These are phyloP conservation scores for Chiloscyllium plagiosum DNA, from an alignment of 2,113 vertebrate genomes.

Conservation along the genomic window DNA sequence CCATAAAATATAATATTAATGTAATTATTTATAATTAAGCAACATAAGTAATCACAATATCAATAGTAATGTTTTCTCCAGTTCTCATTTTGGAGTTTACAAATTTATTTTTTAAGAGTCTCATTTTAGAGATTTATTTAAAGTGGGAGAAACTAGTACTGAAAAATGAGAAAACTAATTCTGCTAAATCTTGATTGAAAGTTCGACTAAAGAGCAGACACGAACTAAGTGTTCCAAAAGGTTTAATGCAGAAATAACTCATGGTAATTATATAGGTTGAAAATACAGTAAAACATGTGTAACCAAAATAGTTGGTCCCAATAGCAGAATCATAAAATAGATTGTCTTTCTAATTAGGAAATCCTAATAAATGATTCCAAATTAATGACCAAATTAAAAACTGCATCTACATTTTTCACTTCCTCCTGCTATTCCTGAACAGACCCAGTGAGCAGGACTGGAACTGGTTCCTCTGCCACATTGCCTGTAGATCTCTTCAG, in stretches of 20 bases:
- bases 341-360: background rate
- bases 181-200: background rate
- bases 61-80: background rate
- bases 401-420: background rate
- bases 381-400: background rate
- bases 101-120: background rate
- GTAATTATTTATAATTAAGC: no score
- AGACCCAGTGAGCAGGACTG: background rate
- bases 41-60: no score
- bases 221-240: background rate
- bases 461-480: background rate
- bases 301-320: background rate
- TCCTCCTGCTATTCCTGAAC: background rate
- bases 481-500: background rate
- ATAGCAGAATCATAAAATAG: background rate
- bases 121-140: background rate
- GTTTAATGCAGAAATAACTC: background rate
- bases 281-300: background rate
- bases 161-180: background rate
- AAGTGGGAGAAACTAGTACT: background rate
- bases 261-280: background rate
- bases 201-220: background rate
- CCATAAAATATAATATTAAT: no score
- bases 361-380: background rate
- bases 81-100: background rate